Evolutionary conservation across 2,113 vertebrate species (phyloP).

Genomic region (Salvelinus alpinus): DNA sequence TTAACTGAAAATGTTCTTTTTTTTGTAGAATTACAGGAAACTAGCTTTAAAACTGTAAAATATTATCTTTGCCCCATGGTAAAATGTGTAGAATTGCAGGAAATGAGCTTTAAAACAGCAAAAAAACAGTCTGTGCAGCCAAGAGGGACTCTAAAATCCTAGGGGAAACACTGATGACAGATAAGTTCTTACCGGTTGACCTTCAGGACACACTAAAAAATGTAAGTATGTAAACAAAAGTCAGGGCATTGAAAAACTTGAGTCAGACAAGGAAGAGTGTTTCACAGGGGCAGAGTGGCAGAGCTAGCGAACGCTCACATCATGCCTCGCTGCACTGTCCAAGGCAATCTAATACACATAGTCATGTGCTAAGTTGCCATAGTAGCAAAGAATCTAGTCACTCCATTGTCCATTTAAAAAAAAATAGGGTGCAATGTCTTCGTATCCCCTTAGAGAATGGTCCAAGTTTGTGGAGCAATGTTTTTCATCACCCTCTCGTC

Average conservation of each 20-base stretch:
- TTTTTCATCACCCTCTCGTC: too few species aligned
- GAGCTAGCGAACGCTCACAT: slow-evolving; percentile 72
- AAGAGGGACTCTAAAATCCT: slow-evolving; percentile 2
- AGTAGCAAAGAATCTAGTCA: slow-evolving; percentile 88
- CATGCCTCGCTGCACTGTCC: slow-evolving; percentile 75
- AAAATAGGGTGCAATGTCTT: slow-evolving; percentile 73
- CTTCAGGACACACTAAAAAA: background rate
- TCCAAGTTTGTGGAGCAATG: slow-evolving; percentile 29
- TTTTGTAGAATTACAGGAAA: too few species aligned
- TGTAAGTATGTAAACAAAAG: slow-evolving; percentile 73
- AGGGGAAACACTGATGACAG: background rate
- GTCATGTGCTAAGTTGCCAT: slow-evolving; percentile 97
- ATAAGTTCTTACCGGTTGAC: background rate
- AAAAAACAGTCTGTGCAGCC: slow-evolving; percentile 84
- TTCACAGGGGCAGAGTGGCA: slow-evolving; percentile 78
- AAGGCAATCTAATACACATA: slow-evolving; percentile 94
- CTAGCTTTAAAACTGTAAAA: too few species aligned
- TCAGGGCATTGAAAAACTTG: slow-evolving; percentile 36
- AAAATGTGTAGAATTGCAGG: too few species aligned
- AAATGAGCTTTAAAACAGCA: slow-evolving; percentile 57
- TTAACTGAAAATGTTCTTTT: too few species aligned
- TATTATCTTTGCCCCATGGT: too few species aligned
- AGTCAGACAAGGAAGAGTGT: slow-evolving; percentile 78
- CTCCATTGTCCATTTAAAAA: slow-evolving; percentile 69
- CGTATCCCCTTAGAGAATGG: slow-evolving; percentile 56